Base-by-base conservation (phyloP, 2,113 vertebrate species). In the Hypanus sabinus region DNA sequence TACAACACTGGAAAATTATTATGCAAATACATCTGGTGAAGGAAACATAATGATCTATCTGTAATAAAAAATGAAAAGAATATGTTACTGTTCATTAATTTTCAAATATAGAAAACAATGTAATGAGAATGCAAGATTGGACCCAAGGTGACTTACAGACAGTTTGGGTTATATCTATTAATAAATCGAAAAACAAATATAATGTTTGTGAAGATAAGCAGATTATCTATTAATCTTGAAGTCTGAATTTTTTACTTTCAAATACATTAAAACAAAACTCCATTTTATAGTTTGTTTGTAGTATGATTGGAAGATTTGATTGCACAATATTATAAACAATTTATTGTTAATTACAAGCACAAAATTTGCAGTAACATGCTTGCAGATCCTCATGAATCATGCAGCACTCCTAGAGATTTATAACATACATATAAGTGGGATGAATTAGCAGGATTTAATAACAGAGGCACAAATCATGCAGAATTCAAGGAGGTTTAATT, bases 311-410 rank as follows among this genome's bases (percentile, higher is more conserved):
- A 97, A 98, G 98, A 98, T 98, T 98, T 98, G 73, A 98, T 98
- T 97, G 97, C 96, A 96, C 96, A 95, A 98, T 97, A 98, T 98
- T 99, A 98, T 98, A 97, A 99, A 98, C 98, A 98, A 98, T 99
- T 98, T 98, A 98, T 97, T 98, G 97, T 98, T 99, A 98, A 99
- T 99, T 99, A 98, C 97, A 97, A 97, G 97, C 97, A 98, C 98
- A 98, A 98, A 98, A 98, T 98, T 98, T 99, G 97, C 98, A 96
- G 96, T 97, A 97, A 97, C 97, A 97, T 97, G 97, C 97, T 97
- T 97, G 96, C 97, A 97, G 97, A 97, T 97, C 97, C 97, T 97
- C 97, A 97, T 99, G 98, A 99, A 99, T 98, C 98, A 98, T 96
- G 96, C 95, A 96, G 96, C 97, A 97, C 97, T 98, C 97, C 97